These are phyloP conservation scores for Dolichomitus sp. DNA, from an alignment of 2,888 invertebrate species.

Conservation along the genomic window DNA sequence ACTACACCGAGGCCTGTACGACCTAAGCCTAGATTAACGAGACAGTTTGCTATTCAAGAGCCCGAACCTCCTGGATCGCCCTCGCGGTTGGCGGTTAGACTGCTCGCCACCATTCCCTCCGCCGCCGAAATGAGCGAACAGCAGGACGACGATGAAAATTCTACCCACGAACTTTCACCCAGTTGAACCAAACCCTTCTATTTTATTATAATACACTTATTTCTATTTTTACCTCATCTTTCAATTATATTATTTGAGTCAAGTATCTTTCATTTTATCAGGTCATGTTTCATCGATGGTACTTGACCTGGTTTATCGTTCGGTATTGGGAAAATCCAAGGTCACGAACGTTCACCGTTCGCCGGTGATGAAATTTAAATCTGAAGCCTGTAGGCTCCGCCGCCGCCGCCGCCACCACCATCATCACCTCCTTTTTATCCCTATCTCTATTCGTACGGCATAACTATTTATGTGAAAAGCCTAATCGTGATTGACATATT, in stretches of 20 bases:
- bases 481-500: neutral
- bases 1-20: slow-evolving; percentile 79
- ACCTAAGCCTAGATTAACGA: slow-evolving; percentile 92
- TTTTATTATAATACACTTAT: neutral
- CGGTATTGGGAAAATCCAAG: neutral
- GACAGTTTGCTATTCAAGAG: slow-evolving; percentile 93
- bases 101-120: slow-evolving; percentile 91
- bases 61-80: slow-evolving; percentile 91
- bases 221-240: neutral
- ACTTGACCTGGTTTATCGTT: slow-evolving; percentile 7
- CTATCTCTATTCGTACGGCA: neutral
- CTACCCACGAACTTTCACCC: slow-evolving; percentile 15
- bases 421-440: neutral
- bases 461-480: slow-evolving; percentile 15
- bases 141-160: slow-evolving; percentile 88
- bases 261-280: neutral
- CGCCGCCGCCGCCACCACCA: neutral
- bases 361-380: neutral
- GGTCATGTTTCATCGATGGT: neutral
- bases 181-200: neutral
- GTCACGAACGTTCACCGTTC: neutral
- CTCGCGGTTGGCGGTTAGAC: slow-evolving; percentile 88
- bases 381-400: neutral
- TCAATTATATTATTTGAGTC: neutral
- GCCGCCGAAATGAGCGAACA: slow-evolving; percentile 91